Evolutionary conservation across 2,888 invertebrate species (phyloP).

Genomic region (Drosophila subquinaria): DNA sequence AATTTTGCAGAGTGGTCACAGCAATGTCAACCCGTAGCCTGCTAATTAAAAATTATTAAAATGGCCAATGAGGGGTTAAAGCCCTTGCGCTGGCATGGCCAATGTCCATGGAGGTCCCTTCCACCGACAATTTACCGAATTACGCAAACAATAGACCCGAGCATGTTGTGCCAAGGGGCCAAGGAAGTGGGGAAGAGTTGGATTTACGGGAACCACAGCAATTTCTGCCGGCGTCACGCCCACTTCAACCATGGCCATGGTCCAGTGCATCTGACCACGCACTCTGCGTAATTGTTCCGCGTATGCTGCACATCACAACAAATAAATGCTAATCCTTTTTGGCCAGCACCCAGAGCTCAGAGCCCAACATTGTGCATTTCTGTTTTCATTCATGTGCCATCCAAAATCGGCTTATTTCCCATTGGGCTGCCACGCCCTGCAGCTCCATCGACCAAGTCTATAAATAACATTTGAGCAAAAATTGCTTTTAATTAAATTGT

Average conservation of each 20-base stretch:
- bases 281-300: slow-evolving; percentile 69
- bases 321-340: slow-evolving; percentile 66
- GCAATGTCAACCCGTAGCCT: slow-evolving; percentile 35
- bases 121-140: slow-evolving; percentile 65
- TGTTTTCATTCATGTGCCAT: slow-evolving; percentile 17
- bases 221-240: slow-evolving; percentile 29
- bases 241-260: slow-evolving; percentile 11
- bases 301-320: slow-evolving; percentile 34
- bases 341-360: slow-evolving; percentile 43
- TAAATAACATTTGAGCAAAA: slow-evolving; percentile 36
- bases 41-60: slow-evolving; percentile 77
- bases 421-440: not conserved
- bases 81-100: slow-evolving; percentile 19
- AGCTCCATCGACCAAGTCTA: not conserved
- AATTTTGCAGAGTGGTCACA: slow-evolving; percentile 33
- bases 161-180: slow-evolving; percentile 1
- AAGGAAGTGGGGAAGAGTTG: not conserved
- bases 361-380: slow-evolving; percentile 30
- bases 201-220: slow-evolving; percentile 43
- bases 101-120: not conserved
- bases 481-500: slow-evolving; percentile 70
- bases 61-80: slow-evolving; percentile 41
- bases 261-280: slow-evolving; percentile 50
- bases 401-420: slow-evolving; percentile 63
- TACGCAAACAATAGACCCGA: slow-evolving; percentile 60